Evolutionary conservation across 2,797 vertebrate species (phyloP), one percentile per base, ranked within the genome.

Genomic region (Gymnocypris eckloni): DNA sequence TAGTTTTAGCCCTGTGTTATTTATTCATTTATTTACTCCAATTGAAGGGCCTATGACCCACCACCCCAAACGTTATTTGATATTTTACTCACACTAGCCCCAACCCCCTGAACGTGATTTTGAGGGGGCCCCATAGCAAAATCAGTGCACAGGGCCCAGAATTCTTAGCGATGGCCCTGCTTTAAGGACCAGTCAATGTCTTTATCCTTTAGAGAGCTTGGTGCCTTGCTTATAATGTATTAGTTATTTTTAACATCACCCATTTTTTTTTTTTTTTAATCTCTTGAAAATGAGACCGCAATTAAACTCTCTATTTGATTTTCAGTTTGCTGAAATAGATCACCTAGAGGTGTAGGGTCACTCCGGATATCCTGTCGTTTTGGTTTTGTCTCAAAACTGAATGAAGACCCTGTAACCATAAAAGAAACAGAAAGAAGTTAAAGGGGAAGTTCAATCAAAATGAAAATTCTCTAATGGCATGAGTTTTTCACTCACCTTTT

Each of bases 291-390:
- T 8, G 43, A 72, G 43, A 86, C 39, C 9, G 20, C 12, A 61
- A 78, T 2, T 22, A 7, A 37, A 67, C 33, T 56, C n/a, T 33
- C 37, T 45, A 25, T 86, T 50, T 77, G n/a, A 13, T 59, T 66
- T 77, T 66, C n/a, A 50, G 41, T 75, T 20, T 70, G 66, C 7
- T 25, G 8, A 75, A 50, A 79, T 71, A 25, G 18, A 1, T 54
- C 16, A 90, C 89, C 89, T 90, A 90, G 76, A 61, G 97, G 97
- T 50, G 97, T 97, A 87, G 97, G 97, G 92, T 99, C 97, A 91
- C 97, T 98, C 96, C 97, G 97, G 93, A 98, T 96, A 95, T 96
- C 95, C 6, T 97, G 97, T 41, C 96, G 95, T 94, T 98, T 98
- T 94, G 96, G 90, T 94, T 95, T 94, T 92, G 96, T 97, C 94